Evolutionary conservation across 2,113 vertebrate species (phyloP), one percentile per base, ranked within the genome.

Genomic region (Prolemur simus): DNA sequence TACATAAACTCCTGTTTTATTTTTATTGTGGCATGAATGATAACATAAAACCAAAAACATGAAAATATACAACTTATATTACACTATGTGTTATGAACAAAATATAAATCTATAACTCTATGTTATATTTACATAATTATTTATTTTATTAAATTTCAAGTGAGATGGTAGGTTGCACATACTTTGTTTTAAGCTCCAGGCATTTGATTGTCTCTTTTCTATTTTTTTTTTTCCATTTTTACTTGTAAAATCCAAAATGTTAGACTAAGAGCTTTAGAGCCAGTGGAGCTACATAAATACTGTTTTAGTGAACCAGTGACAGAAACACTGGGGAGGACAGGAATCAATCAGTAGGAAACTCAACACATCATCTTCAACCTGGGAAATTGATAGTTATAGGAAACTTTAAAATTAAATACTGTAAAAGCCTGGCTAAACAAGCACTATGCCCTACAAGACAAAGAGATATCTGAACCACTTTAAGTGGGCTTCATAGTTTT

Each of bases 31-130:
- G 99, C 99, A 99, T 99, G 99, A 99, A 99, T 99, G 99, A 99
- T 99, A 99, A 99, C 99, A 99, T 99, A 99, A 99, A 99, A 99
- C 99, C 99, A 98, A 99, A 97, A 99, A 99, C 99, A 99, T 99
- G 99, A 99, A 99, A 99, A 99, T 99, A 99, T 99, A 99, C 99
- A 99, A 99, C 99, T 99, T 99, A 99, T 99, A 99, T 99, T 99
- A 99, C 99, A 99, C 99, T 99, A 99, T 99, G 99, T 99, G 99
- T 99, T 99, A 99, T 99, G 99, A 99, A 99, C 99, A 99, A 99
- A 99, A 99, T 99, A 99, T 99, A 99, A 99, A 99, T 99, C 99
- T 99, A 99, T 99, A 99, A 99, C 99, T 99, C 99, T 99, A 99
- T 99, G 99, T 99, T 99, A 99, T 99, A 99, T 99, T 99, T 99